Evolutionary conservation across 2,888 invertebrate species (phyloP).

Genomic region (Craniophora ligustri): DNA sequence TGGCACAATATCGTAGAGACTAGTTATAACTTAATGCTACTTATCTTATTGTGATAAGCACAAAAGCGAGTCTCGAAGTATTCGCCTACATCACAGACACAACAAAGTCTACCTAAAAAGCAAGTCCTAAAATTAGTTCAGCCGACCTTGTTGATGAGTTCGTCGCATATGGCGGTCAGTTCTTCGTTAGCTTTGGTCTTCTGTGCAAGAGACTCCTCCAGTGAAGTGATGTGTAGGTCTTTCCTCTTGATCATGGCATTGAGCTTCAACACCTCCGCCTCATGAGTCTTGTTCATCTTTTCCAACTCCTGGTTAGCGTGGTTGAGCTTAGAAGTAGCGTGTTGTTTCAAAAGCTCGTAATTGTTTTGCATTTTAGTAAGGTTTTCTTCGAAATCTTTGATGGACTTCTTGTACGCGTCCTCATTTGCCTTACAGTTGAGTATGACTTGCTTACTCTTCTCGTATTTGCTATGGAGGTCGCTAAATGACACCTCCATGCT

Average conservation of each 20-base stretch:
- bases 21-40: conserved; percentile 70
- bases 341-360: conserved; percentile 95
- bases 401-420: conserved; percentile 90
- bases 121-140: conserved; percentile 66
- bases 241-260: conserved; percentile 96
- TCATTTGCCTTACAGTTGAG: conserved; percentile 89
- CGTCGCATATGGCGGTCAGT: conserved; percentile 97
- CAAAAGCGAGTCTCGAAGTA: conserved; percentile 71
- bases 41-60: conserved; percentile 77
- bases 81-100: conserved; percentile 69
- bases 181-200: conserved; percentile 97
- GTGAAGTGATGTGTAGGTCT: conserved; percentile 94
- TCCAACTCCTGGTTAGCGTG: conserved; percentile 93
- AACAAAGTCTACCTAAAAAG: conserved; percentile 61
- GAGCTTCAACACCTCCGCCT: conserved; percentile 94
- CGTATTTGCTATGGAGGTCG: conserved; percentile 90
- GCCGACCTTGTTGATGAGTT: conserved; percentile 92
- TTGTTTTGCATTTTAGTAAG: conserved; percentile 93
- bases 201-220: conserved; percentile 94
- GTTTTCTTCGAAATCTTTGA: conserved; percentile 91
- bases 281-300: conserved; percentile 91
- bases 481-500: conserved; percentile 90
- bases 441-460: conserved; percentile 90
- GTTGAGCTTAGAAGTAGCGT: conserved; percentile 95
- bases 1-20: conserved; percentile 74